Evolutionary conservation across 2,888 invertebrate genomes (phyloP).

Genomic region (Tipula helvola): DNA sequence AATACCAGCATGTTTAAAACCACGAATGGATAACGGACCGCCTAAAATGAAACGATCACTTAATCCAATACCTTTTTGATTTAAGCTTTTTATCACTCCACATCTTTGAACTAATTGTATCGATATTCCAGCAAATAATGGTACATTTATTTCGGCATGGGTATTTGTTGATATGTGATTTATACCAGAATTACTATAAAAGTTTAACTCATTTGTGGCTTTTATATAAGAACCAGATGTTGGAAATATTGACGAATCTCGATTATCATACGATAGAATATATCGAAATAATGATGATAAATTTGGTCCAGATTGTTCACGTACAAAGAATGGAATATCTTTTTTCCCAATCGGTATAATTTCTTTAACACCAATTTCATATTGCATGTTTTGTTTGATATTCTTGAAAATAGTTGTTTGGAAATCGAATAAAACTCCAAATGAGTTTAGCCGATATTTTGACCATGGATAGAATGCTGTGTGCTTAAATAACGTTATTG

Average conservation of each 20-base stretch:
- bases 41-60: slow-evolving; percentile 43
- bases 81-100: slow-evolving; percentile 28
- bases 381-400: slow-evolving; percentile 71
- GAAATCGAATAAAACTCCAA: slow-evolving; percentile 66
- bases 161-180: slow-evolving; percentile 75
- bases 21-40: slow-evolving; percentile 77
- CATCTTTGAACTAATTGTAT: slow-evolving; percentile 30
- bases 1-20: slow-evolving; percentile 76
- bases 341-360: slow-evolving; percentile 57
- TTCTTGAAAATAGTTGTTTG: slow-evolving; percentile 54
- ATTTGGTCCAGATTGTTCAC: slow-evolving; percentile 73
- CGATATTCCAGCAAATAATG: slow-evolving; percentile 39
- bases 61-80: slow-evolving; percentile 27
- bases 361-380: slow-evolving; percentile 77
- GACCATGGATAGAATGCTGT: slow-evolving; percentile 60
- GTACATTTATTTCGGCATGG: slow-evolving; percentile 55
- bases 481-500: slow-evolving; percentile 61
- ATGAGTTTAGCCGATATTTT: slow-evolving; percentile 66
- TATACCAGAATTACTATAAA: slow-evolving; percentile 66
- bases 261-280: slow-evolving; percentile 61
- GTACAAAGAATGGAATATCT: slow-evolving; percentile 62
- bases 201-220: slow-evolving; percentile 70
- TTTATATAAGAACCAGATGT: slow-evolving; percentile 56
- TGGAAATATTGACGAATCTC: slow-evolving; percentile 74
- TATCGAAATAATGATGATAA: slow-evolving; percentile 81